Conservation (phyloP, 2,888 invertebrate genomes). For the Tetragnatha montana region DNA sequence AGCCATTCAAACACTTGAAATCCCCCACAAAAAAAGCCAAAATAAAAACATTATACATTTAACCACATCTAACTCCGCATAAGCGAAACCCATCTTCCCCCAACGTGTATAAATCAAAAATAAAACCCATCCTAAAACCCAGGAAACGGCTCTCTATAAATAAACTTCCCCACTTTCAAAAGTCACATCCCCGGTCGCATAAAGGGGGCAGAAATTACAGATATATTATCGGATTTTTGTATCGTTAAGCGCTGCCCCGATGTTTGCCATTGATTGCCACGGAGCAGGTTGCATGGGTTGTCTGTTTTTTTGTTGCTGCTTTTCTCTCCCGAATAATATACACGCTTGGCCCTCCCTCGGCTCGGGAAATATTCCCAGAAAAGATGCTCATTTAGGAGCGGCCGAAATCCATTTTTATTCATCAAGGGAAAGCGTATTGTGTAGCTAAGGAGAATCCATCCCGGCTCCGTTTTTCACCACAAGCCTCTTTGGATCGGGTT, state of each 20-base stretch:
- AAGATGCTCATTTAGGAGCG: constrained; percentile 51
- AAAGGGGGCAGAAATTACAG: constrained; percentile 56
- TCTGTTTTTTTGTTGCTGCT: constrained; percentile 18
- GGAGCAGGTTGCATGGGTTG: not conserved
- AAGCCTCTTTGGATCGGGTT: not conserved
- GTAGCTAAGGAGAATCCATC: constrained; percentile 15
- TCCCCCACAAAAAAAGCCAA: too few relatives aligned
- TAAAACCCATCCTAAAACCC: constrained; percentile 28
- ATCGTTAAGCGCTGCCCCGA: constrained; percentile 60
- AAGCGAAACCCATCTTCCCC: constrained; percentile 3
- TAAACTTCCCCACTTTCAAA: constrained; percentile 48
- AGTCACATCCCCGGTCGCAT: constrained; percentile 42
- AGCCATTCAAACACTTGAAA: too few relatives aligned
- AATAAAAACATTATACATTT: too few relatives aligned
- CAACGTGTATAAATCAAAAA: not conserved
- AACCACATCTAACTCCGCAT: not conserved
- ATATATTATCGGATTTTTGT: constrained; percentile 68
- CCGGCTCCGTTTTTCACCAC: constrained; percentile 25
- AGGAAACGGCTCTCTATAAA: constrained; percentile 50
- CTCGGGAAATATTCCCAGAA: constrained; percentile 42
- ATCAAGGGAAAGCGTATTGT: constrained; percentile 53
- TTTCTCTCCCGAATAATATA: constrained; percentile 34
- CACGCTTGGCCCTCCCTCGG: constrained; percentile 10
- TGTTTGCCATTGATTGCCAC: constrained; percentile 53
- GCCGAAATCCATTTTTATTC: constrained; percentile 46